Evolutionary conservation across 2,797 vertebrate species (phyloP), one percentile per base, ranked within the genome.

Genomic region (Macropodus opercularis): DNA sequence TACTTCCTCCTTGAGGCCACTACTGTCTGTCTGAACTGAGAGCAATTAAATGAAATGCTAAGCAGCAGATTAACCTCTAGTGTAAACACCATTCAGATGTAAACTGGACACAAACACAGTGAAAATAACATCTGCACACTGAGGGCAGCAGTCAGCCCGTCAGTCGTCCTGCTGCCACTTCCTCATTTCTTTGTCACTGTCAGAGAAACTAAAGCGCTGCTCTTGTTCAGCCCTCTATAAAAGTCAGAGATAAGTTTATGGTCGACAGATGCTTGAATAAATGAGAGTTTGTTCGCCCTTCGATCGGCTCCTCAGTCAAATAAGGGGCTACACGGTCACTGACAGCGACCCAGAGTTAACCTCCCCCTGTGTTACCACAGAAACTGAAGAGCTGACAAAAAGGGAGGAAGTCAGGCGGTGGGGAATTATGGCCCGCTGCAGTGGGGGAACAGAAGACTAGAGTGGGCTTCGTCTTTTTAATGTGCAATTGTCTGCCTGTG

Each of bases 251-350:
- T 40, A 89, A 69, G 85, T 93, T 93, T 94, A 93, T 90, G 67
- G 85, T 64, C 83, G 79, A 91, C 92, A 94, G 93, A 94, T 93
- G 93, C 91, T 90, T 22, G 44, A 78, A 84, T 80, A 80, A 89
- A 87, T 79, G 67, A 87, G 66, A 34, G 55, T 53, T 42, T 60
- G 64, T 15, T 46, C 75, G n/a, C 71, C 65, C 53, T 58, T 55
- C 63, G 49, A 69, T 66, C 72, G 39, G 77, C 71, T 76, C 47
- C 56, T 60, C 47, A 32, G 66, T 76, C 48, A 46, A 75, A 80
- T 66, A 78, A 85, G 73, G 73, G 70, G 66, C 67, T 89, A 68
- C 76, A 73, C 48, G 66, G 84, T 85, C 79, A 72, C 81, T 34
- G 56, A 43, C 69, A 38, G 71, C 82, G 89, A 92, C 92, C 92